Evolutionary conservation across 2,113 vertebrate species (phyloP).

Genomic region (Callionymus lyra): DNA sequence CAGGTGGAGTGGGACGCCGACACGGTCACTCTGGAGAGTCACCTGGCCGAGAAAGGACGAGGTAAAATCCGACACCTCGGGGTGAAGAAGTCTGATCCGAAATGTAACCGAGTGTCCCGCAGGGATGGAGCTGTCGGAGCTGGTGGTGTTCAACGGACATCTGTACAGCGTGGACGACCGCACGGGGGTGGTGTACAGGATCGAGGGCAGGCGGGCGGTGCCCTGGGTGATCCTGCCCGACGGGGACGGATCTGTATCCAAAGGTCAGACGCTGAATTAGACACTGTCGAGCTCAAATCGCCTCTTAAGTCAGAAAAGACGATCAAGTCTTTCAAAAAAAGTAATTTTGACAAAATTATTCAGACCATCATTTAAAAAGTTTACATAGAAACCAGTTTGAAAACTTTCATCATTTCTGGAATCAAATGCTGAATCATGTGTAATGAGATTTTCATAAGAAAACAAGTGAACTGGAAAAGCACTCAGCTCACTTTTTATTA

Average conservation of each 20-base stretch:
- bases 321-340: too few species aligned
- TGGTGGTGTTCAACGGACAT: conserved; percentile 84
- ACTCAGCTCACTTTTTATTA: too few species aligned
- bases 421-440: too few species aligned
- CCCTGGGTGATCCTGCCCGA: conserved; percentile 95
- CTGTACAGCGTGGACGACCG: conserved; percentile 89
- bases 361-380: too few species aligned
- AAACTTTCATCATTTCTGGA: too few species aligned
- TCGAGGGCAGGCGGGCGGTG: conserved; percentile 75
- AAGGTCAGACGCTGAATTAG: conserved; percentile 68
- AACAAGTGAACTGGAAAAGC: too few species aligned
- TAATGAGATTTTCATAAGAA: too few species aligned
- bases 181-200: conserved; percentile 87
- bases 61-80: conserved; percentile 40
- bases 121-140: conserved; percentile 95
- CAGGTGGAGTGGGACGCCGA: conserved; percentile 79
- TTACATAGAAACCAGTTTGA: too few species aligned
- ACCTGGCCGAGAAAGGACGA: conserved; percentile 83
- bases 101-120: conserved; percentile 4
- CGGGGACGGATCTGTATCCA: conserved; percentile 81
- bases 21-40: conserved; percentile 68
- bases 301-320: too few species aligned
- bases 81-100: not conserved
- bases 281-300: not conserved
- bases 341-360: too few species aligned